A percentile compares a stretch with the other conserved stretches of the same genome.
These are phyloP conservation scores for Trypoxylus dichotomus DNA, from an alignment of 1,140 invertebrate genomes.

Conservation along the genomic window DNA sequence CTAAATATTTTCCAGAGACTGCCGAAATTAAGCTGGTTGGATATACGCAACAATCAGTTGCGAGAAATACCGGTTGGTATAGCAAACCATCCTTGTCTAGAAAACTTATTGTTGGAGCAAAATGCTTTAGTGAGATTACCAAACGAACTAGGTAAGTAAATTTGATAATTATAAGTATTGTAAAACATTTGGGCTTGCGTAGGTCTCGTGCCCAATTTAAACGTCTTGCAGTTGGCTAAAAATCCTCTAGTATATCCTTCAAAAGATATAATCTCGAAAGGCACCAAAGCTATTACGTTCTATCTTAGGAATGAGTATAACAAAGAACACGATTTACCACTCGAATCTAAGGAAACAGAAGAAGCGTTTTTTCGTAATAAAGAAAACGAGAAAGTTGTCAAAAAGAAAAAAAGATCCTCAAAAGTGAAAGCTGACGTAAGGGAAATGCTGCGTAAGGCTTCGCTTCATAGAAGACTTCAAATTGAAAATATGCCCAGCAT, in stretches of 20 bases:
- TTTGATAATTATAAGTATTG: too few species aligned
- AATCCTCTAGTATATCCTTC: background rate
- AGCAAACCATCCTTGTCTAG: constrained; percentile 49
- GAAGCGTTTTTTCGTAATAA: background rate
- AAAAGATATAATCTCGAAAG: background rate
- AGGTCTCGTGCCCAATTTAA: constrained; percentile 11
- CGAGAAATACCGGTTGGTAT: constrained; percentile 46
- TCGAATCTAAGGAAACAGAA: background rate
- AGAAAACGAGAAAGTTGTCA: background rate
- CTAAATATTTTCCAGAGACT: constrained; percentile 50
- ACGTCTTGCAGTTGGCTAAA: background rate
- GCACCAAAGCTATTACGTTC: background rate
- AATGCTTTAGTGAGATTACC: constrained; percentile 47
- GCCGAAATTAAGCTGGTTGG: constrained; percentile 51
- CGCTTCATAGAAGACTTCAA: background rate
- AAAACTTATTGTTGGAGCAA: constrained; percentile 50
- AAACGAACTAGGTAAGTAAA: constrained; percentile 46
- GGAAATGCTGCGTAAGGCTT: background rate
- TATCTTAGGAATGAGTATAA: background rate
- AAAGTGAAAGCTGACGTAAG: background rate
- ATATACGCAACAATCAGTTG: constrained; percentile 52
- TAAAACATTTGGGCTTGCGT: background rate
- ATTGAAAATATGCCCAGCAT: background rate
- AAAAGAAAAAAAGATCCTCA: background rate
- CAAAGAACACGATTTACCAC: background rate